Conservation (phyloP, 2,888 invertebrate species). For the Eumerus sabulonum region DNA sequence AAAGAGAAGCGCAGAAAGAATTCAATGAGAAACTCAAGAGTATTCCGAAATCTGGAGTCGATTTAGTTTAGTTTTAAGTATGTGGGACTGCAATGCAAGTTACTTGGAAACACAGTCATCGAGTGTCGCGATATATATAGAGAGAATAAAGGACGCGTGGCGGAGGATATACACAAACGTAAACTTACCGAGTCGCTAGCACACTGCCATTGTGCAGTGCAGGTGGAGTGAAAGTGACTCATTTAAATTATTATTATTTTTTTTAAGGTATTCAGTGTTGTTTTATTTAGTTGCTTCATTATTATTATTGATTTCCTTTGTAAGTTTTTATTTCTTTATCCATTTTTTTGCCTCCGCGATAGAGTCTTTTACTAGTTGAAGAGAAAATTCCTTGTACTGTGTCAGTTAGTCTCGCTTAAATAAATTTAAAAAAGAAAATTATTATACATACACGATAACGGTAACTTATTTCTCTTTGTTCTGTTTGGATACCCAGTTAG, state of each 20-base stretch:
- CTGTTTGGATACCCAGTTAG: too few species aligned
- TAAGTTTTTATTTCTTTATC: constrained; percentile 27
- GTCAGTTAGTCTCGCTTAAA: constrained; percentile 52
- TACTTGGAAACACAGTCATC: too few species aligned
- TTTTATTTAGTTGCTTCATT: constrained; percentile 21
- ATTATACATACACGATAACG: too few species aligned
- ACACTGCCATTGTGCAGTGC: constrained; percentile 16
- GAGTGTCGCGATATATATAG: too few species aligned
- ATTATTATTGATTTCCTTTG: constrained; percentile 15
- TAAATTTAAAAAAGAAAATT: constrained; percentile 40
- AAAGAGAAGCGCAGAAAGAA: constrained; percentile 3
- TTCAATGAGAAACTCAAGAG: background rate
- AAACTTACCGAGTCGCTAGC: too few species aligned
- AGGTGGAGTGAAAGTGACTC: constrained; percentile 43
- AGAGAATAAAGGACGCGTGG: too few species aligned
- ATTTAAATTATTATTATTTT: constrained; percentile 30
- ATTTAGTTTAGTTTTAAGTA: background rate
- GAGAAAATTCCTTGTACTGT: constrained; percentile 52
- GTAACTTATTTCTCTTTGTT: too few species aligned
- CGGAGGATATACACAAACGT: too few species aligned
- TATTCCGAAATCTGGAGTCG: too few species aligned
- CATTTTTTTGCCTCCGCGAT: constrained; percentile 1
- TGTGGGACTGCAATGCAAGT: too few species aligned
- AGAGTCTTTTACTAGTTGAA: constrained; percentile 7
- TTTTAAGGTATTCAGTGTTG: constrained; percentile 55